These are phyloP conservation scores for Epinephelus moara DNA, from an alignment of 2,113 vertebrate genomes.

Conservation along the genomic window DNA sequence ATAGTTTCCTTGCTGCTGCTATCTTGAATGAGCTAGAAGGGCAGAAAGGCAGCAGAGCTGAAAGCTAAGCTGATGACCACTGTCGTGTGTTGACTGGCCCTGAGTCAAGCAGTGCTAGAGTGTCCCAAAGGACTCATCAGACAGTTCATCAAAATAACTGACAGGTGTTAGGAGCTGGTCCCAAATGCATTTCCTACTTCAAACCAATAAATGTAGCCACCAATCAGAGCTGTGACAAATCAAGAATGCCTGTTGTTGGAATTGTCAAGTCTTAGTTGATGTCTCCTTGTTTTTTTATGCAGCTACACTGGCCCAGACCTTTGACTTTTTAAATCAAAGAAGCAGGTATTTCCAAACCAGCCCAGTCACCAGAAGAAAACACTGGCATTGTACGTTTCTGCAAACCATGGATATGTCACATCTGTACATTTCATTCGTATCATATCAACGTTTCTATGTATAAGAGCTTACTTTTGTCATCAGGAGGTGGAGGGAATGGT, in stretches of 20 bases:
- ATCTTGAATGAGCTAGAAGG: not conserved
- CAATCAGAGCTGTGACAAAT: not conserved
- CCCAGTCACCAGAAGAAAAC: too few species aligned
- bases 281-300: too few species aligned
- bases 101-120: not conserved
- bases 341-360: not conserved
- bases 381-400: too few species aligned
- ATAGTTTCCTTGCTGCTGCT: not conserved
- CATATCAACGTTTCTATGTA: too few species aligned
- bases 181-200: not conserved
- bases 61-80: not conserved
- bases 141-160: not conserved
- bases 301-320: not conserved
- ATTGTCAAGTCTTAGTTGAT: not conserved
- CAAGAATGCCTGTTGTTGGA: not conserved
- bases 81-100: constrained; percentile 3
- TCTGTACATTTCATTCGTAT: too few species aligned
- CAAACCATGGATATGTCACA: too few species aligned
- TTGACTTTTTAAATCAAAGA: not conserved
- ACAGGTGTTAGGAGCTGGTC: not conserved
- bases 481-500: too few species aligned
- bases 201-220: not conserved
- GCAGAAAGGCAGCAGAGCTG: not conserved
- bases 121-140: not conserved
- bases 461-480: too few species aligned